phyloP scores from a whole-genome alignment of 1,140 invertebrate species.

The Cotesia chilonis region DNA sequence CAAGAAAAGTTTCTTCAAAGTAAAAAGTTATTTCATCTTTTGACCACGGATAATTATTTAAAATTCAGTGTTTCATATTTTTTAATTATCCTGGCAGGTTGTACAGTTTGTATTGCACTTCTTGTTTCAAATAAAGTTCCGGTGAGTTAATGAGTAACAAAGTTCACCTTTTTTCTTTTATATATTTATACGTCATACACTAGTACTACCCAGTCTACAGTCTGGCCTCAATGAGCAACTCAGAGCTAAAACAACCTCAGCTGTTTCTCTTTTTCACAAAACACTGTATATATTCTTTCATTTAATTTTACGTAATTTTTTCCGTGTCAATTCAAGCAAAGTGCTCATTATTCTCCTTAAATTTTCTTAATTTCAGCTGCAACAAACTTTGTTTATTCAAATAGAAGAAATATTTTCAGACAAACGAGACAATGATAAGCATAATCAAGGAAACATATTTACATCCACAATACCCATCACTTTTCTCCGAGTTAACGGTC shows the following conservation, averaged over 20 bases:
- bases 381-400: neutral
- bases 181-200: neutral
- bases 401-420: neutral
- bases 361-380: no score
- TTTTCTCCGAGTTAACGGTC: no score
- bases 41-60: slow-evolving; percentile 6
- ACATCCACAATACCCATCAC: no score
- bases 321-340: slow-evolving; percentile 14
- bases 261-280: neutral
- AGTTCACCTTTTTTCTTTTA: no score
- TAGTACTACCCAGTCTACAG: neutral
- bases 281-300: neutral
- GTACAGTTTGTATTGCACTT: neutral
- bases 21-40: neutral
- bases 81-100: slow-evolving; percentile 14
- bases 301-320: slow-evolving; percentile 11
- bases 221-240: slow-evolving; percentile 3
- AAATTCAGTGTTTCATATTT: slow-evolving; percentile 8
- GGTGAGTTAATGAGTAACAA: slow-evolving; percentile 10
- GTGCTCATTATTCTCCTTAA: neutral
- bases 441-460: no score
- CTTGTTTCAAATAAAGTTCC: slow-evolving; percentile 5
- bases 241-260: slow-evolving; percentile 10
- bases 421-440: no score
- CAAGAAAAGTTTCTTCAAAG: neutral